Evolutionary conservation across 2,888 invertebrate species (phyloP), one percentile per base, ranked within the genome.

Genomic region (Synergus laeviventris): DNA sequence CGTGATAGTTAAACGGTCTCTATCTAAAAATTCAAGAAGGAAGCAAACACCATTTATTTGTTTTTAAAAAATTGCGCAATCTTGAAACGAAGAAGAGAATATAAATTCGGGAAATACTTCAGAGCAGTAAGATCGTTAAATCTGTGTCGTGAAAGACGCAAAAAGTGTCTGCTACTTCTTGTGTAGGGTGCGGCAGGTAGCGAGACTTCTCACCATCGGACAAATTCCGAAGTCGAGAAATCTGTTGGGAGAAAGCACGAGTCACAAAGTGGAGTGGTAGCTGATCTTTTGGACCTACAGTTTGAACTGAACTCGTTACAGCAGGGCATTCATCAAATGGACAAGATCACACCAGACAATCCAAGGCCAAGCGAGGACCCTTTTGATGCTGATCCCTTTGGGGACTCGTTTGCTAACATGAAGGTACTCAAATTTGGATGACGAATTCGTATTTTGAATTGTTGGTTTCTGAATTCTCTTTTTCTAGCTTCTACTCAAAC

Each of bases 241-340:
- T 81, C 86, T 73, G 78, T 79, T 64, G 89, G 88, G 62, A 87
- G 87, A 82, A 89, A 90, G 78, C 86, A 86, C 79, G 90, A 90
- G 74, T 81, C 86, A 39, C 90, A 89, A 79, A 88, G 87, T 73
- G 94, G 93, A n/a, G 95, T 94, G 36, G 96, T 97, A 49, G 97
- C 97, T 1, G 97, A 97, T 92, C 92, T 97, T 79, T 95, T 97
- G 18, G 97, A 97, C 91, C 92, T 97, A 82, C 97, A 97, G 90
- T 95, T 97, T 86, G 97, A 97, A 91, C 92, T 97, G 79, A 96
- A 95, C 88, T 97, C 96, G 77, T 91, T 97, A 85, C 95, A 97
- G 88, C 94, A 97, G 83, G 97, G 97, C 1, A 94, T 97, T 80
- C 95, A 96, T 83, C 97, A 97, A 91, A 96, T 97, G 93, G 97